These are phyloP conservation scores for Toxostoma redivivum DNA, from an alignment of 2,113 vertebrate genomes.

Conservation along the genomic window DNA sequence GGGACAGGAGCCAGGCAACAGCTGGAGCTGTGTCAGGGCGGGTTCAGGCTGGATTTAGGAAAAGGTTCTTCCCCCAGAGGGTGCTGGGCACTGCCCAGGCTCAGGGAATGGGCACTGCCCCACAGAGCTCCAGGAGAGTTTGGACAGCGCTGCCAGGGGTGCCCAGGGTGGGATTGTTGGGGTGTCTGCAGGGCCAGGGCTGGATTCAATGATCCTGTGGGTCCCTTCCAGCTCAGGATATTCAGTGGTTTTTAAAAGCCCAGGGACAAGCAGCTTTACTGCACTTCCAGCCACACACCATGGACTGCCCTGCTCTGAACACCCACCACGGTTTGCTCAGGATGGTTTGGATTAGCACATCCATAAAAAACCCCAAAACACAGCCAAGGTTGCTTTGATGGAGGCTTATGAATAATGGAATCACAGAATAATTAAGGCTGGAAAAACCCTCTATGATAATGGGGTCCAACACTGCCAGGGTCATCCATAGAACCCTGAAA, in stretches of 20 bases:
- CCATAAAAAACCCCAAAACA: background rate
- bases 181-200: background rate
- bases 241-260: background rate
- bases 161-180: background rate
- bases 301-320: accelerated
- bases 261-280: background rate
- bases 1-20: accelerated
- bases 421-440: background rate
- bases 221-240: background rate
- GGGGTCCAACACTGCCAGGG: background rate
- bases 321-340: background rate
- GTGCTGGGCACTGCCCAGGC: background rate
- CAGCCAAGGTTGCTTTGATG: background rate
- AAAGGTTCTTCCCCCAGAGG: no score
- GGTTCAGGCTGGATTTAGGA: background rate
- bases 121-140: no score
- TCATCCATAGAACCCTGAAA: background rate
- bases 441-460: background rate
- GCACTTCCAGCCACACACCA: background rate
- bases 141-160: accelerated
- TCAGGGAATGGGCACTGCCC: background rate
- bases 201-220: background rate
- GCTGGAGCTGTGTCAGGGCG: accelerated
- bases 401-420: background rate
- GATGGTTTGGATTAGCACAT: background rate